phyloP scores from a whole-genome alignment of 2,888 invertebrate species.

The Malachius bipustulatus region DNA sequence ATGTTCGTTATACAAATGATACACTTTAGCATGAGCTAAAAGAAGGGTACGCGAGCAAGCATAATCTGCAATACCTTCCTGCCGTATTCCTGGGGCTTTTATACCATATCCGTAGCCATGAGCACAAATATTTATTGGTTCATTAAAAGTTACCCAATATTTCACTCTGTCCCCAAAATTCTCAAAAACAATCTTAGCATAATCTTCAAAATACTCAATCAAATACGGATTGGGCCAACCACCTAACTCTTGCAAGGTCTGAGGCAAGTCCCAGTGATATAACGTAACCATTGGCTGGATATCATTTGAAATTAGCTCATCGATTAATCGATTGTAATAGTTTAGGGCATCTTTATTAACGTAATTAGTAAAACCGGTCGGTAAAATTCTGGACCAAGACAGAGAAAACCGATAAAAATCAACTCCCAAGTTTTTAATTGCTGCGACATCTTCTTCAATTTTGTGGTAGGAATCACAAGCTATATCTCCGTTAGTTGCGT shows the following conservation, averaged over 20 bases:
- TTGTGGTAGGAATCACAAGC: conserved; percentile 54
- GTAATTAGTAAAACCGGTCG: conserved; percentile 40
- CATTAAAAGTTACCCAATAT: conserved; percentile 43
- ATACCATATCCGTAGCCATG: neutral
- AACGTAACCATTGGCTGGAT: conserved; percentile 44
- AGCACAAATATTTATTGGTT: conserved; percentile 26
- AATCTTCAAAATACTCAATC: conserved; percentile 43
- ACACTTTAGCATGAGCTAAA: conserved; percentile 52
- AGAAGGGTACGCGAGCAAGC: conserved; percentile 50
- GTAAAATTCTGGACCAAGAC: conserved; percentile 54
- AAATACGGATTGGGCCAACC: conserved; percentile 42
- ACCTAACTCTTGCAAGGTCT: conserved; percentile 34
- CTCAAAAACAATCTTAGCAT: conserved; percentile 38
- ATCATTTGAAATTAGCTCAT: conserved; percentile 42
- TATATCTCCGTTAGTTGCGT: conserved; percentile 46
- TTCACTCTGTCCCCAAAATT: conserved; percentile 29
- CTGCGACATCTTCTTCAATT: conserved; percentile 45
- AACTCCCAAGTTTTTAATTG: conserved; percentile 35
- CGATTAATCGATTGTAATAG: conserved; percentile 51
- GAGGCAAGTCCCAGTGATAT: conserved; percentile 45
- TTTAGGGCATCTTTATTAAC: conserved; percentile 47
- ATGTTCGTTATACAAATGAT: conserved; percentile 46
- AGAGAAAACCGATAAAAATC: conserved; percentile 46
- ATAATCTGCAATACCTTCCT: conserved; percentile 46
- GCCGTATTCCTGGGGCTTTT: conserved; percentile 31